Evolutionary conservation across 2,113 vertebrate genomes (phyloP).

Genomic region (Malaclemys terrapin): DNA sequence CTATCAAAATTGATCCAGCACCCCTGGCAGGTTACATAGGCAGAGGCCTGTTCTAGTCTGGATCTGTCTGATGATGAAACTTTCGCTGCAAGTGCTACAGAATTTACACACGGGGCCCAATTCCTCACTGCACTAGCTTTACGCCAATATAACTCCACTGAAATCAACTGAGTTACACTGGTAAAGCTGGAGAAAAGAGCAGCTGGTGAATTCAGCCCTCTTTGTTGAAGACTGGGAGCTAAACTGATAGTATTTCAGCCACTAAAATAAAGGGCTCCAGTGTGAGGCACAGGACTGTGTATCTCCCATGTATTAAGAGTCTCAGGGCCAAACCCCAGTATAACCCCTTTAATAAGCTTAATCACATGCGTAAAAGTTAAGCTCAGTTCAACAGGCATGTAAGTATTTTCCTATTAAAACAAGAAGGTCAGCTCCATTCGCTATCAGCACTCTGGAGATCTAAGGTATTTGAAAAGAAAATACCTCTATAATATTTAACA

Average conservation of each 20-base stretch:
- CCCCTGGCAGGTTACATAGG: accelerated
- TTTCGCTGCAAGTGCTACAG: not conserved
- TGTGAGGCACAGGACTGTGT: not conserved
- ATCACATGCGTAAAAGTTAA: not conserved
- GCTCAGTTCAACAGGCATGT: not conserved
- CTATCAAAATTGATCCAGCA: no score
- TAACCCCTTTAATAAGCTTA: not conserved
- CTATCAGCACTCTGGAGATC: not conserved
- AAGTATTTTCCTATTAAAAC: not conserved
- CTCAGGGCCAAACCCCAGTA: not conserved
- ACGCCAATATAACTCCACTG: not conserved
- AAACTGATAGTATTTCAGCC: not conserved
- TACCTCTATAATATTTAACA: conserved; percentile 2
- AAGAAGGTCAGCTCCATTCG: not conserved
- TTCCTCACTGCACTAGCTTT: not conserved
- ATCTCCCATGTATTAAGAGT: not conserved
- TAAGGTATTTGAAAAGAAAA: conserved; percentile 17
- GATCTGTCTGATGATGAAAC: not conserved
- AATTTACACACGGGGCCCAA: not conserved
- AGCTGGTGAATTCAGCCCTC: not conserved
- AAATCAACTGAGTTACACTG: not conserved
- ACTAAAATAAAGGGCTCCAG: not conserved
- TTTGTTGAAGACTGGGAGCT: not conserved
- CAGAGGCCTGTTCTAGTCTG: not conserved
- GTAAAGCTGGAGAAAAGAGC: not conserved